A percentile compares a stretch with the other conserved stretches of the same genome.
These are phyloP conservation scores for Schizopygopsis malacanthus DNA, from an alignment of 2,797 vertebrate species.

Conservation along the genomic window DNA sequence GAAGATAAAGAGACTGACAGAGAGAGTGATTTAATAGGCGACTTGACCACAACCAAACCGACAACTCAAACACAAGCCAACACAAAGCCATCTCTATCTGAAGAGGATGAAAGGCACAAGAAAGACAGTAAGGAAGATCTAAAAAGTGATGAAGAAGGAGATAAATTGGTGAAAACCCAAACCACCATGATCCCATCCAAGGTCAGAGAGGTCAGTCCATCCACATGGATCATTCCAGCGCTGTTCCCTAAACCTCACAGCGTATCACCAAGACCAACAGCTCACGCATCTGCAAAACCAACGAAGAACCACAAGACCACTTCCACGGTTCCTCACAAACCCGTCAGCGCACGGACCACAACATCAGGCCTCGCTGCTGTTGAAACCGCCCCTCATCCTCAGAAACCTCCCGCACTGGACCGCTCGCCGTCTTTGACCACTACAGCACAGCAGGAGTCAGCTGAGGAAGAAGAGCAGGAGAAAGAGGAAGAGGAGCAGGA, in stretches of 20 bases:
- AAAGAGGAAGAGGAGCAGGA: background rate
- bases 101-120: slow-evolving; percentile 7
- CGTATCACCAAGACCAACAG: background rate
- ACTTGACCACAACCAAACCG: slow-evolving; percentile 16
- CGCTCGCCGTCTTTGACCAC: background rate
- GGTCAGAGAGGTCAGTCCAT: background rate
- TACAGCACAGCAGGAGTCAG: slow-evolving; percentile 34
- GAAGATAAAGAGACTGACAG: slow-evolving; percentile 15
- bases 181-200: background rate
- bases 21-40: background rate
- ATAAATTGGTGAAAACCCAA: background rate
- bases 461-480: slow-evolving; percentile 23
- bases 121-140: slow-evolving; percentile 23
- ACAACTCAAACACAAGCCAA: slow-evolving; percentile 11
- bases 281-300: background rate
- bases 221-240: slow-evolving; percentile 16
- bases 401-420: background rate
- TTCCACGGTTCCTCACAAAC: background rate
- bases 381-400: background rate
- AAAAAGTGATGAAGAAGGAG: slow-evolving; percentile 21
- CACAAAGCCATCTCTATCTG: background rate
- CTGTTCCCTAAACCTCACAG: background rate
- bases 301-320: slow-evolving; percentile 7
- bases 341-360: slow-evolving; percentile 2
- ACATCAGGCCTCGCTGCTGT: background rate